A percentile compares a stretch with the other conserved stretches of the same genome.
Evolutionary conservation across 2,113 vertebrate species (phyloP).

Genomic region (Sitta europaea): DNA sequence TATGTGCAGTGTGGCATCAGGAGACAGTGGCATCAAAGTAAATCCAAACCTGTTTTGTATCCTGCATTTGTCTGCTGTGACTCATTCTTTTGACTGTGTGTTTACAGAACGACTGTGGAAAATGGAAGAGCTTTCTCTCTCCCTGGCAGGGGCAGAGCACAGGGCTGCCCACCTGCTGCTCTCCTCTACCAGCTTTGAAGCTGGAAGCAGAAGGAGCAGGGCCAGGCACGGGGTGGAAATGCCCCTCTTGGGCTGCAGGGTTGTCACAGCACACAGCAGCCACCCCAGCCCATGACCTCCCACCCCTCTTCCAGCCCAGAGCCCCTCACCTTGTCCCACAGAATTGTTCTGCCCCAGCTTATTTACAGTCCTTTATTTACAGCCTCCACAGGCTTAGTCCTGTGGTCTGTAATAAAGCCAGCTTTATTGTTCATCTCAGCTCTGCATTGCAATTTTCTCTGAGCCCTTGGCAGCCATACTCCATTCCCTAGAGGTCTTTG

Average conservation of each 20-base stretch:
- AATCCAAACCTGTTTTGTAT: background rate
- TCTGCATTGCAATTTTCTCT: background rate
- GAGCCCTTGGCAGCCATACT: background rate
- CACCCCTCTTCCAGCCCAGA: accelerated
- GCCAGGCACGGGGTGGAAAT: background rate
- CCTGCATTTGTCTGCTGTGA: background rate
- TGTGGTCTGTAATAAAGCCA: background rate
- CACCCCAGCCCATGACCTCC: accelerated
- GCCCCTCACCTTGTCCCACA: background rate
- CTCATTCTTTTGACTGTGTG: background rate
- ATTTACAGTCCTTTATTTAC: background rate
- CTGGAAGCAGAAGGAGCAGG: background rate
- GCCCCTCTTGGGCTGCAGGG: background rate
- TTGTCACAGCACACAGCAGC: background rate
- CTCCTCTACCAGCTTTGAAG: background rate
- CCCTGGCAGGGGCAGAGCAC: background rate
- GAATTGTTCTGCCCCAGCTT: background rate
- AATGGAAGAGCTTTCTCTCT: background rate
- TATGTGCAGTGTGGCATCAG: background rate
- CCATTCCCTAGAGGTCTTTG: background rate
- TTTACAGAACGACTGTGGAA: background rate
- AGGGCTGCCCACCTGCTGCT: background rate
- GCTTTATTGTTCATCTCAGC: background rate
- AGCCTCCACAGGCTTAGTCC: constrained; percentile 11
- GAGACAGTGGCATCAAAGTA: background rate